phyloP scores from a whole-genome alignment of 1,140 invertebrate genomes.

The Lordiphosa clarofinis region DNA sequence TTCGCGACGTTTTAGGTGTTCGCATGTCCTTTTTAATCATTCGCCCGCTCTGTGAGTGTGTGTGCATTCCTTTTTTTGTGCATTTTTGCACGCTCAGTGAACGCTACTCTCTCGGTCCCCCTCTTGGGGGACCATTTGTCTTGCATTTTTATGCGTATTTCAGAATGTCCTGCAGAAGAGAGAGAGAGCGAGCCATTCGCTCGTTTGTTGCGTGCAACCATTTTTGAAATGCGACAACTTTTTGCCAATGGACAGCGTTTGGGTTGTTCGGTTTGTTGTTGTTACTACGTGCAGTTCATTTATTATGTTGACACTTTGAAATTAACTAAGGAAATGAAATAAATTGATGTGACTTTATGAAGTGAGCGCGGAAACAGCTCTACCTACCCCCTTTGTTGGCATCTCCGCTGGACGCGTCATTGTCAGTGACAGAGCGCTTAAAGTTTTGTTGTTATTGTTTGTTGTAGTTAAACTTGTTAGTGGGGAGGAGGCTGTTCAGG shows the following conservation, averaged over 20 bases:
- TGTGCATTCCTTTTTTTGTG: constrained; percentile 53
- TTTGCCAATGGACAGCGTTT: constrained; percentile 55
- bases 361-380: constrained; percentile 52
- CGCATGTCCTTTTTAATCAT: constrained; percentile 77
- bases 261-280: constrained; percentile 9
- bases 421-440: constrained; percentile 30
- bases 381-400: constrained; percentile 36
- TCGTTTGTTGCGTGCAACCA: constrained; percentile 75
- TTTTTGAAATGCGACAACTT: constrained; percentile 77
- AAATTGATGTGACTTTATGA: constrained; percentile 78
- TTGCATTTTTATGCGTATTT: constrained; percentile 75
- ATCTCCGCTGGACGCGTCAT: constrained; percentile 31
- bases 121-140: constrained; percentile 48
- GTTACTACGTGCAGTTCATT: constrained; percentile 72
- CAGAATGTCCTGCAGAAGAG: constrained; percentile 55
- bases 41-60: constrained; percentile 2
- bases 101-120: constrained; percentile 9
- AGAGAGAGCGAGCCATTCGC: constrained; percentile 38
- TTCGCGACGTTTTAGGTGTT: constrained; percentile 73
- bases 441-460: constrained; percentile 34
- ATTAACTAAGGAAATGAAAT: constrained; percentile 77
- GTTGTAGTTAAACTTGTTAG: constrained; percentile 7
- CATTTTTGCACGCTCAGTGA: constrained; percentile 60
- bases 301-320: constrained; percentile 78
- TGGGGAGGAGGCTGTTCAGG: neutral